Percentiles rank a stretch among this genome's conserved stretches.
phyloP scores from a whole-genome alignment of 2,797 vertebrate genomes.

The Necrosyrtes monachus region DNA sequence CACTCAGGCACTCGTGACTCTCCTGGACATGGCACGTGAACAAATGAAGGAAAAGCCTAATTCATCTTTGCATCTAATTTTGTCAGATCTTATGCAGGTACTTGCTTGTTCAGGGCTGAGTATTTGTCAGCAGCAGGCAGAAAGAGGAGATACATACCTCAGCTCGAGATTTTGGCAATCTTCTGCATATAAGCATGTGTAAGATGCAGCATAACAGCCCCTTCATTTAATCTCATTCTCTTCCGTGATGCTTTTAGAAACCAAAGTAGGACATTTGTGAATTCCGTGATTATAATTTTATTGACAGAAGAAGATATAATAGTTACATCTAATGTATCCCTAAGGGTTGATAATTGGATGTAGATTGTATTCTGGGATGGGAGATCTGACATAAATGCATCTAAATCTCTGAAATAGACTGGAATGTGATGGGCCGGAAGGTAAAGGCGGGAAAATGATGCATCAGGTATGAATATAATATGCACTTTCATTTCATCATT shows the following conservation, averaged over 20 bases:
- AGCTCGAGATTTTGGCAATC: conserved; percentile 18
- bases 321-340: conserved; percentile 61
- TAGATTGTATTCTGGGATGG: conserved; percentile 28
- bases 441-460: conserved; percentile 48
- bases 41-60: background rate
- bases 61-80: background rate
- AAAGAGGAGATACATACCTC: background rate
- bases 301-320: conserved; percentile 73
- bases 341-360: conserved; percentile 59
- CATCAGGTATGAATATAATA: conserved; percentile 64
- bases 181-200: conserved; percentile 7
- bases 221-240: conserved; percentile 56
- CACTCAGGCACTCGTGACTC: background rate
- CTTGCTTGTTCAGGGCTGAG: background rate
- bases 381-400: conserved; percentile 51
- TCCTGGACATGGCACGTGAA: background rate
- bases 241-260: conserved; percentile 56
- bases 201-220: conserved; percentile 26
- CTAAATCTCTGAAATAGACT: conserved; percentile 67
- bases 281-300: conserved; percentile 69
- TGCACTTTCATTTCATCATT: conserved; percentile 59
- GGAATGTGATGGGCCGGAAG: conserved; percentile 47
- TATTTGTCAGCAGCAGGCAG: background rate
- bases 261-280: conserved; percentile 62
- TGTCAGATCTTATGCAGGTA: background rate